A percentile compares a stretch with the other conserved stretches of the same genome.
phyloP scores from a whole-genome alignment of 2,888 invertebrate species.

The Lucinisca nassula region DNA sequence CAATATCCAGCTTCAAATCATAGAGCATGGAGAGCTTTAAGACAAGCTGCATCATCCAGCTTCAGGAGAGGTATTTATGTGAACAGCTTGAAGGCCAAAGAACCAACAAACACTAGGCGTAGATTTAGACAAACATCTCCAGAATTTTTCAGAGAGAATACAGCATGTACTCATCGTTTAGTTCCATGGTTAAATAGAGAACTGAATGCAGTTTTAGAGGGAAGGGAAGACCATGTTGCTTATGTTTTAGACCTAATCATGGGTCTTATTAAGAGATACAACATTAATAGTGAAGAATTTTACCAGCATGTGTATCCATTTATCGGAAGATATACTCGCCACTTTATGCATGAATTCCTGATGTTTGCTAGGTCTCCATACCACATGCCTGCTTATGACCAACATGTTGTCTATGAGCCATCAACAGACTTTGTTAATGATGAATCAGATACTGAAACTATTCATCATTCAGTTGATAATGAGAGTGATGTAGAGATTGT shows the following conservation, averaged over 20 bases:
- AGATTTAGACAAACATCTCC: constrained; percentile 80
- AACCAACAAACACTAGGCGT: constrained; percentile 86
- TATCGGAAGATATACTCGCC: constrained; percentile 92
- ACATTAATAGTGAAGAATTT: constrained; percentile 90
- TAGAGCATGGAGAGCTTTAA: constrained; percentile 45
- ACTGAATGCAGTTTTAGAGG: constrained; percentile 92
- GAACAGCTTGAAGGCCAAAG: constrained; percentile 94
- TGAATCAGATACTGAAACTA: constrained; percentile 63
- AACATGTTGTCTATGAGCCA: constrained; percentile 84
- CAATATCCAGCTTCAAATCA: constrained; percentile 52
- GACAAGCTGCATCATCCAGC: constrained; percentile 78
- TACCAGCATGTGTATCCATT: constrained; percentile 91
- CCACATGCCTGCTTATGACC: constrained; percentile 93
- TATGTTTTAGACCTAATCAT: constrained; percentile 92
- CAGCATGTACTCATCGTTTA: constrained; percentile 94
- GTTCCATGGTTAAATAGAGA: constrained; percentile 97
- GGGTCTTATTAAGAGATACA: constrained; percentile 90
- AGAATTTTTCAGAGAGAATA: constrained; percentile 89
- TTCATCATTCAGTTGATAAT: constrained; percentile 64
- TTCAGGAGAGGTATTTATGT: constrained; percentile 92
- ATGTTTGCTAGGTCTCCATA: constrained; percentile 96
- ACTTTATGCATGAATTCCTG: constrained; percentile 96
- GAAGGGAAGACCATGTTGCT: constrained; percentile 81
- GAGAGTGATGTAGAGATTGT: constrained; percentile 80
- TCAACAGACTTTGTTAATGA: constrained; percentile 59